Evolutionary conservation across 2,888 invertebrate species (phyloP), one percentile per base, ranked within the genome.

Genomic region (Tipula unca): DNA sequence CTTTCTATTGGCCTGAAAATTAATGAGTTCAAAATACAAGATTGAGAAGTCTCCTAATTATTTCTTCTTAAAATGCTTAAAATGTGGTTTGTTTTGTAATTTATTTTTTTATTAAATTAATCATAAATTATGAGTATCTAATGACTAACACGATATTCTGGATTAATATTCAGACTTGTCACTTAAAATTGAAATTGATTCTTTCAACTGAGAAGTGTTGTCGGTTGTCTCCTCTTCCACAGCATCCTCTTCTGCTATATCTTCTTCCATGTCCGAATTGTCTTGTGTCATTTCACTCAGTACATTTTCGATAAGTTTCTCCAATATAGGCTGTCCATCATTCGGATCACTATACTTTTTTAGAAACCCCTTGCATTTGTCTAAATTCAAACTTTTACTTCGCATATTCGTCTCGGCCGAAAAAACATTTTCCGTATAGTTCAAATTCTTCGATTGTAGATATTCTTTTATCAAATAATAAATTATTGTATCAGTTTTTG

Each of bases 361-460:
- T 25, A 69, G 10, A 13, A 69, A 69, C 25, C 69, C 69, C 20
- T 69, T 69, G 25, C 69, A 69, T 69, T 69, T 69, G 25, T 69
- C 69, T 32, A 83, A 35, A 83, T 83, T 14, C 17, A 83, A 83
- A 83, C 35, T 83, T 17, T 83, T 83, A 32, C 83, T 83, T 17
- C 35, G 14, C 29, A 83, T 32, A 83, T 83, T 83, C 2, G 83
- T 32, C 14, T 83, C 83, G n/a, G 83, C 35, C 83, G 83, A 32
- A 35, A 83, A 83, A 1, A 83, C 83, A 83, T 83, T 83, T 83
- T 83, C 83, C 10, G 83, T 83, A 83, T 83, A 83, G n/a, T 83
- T 35, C n/a, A 83, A 17, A 29, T 83, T 83, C 17, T 83, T 83
- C 6, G 32, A 32, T 1, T 29, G 29, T 32, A 83, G 17, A 83